phyloP scores from a whole-genome alignment of 1,140 invertebrate genomes.

The Asbolus verrucosus region DNA sequence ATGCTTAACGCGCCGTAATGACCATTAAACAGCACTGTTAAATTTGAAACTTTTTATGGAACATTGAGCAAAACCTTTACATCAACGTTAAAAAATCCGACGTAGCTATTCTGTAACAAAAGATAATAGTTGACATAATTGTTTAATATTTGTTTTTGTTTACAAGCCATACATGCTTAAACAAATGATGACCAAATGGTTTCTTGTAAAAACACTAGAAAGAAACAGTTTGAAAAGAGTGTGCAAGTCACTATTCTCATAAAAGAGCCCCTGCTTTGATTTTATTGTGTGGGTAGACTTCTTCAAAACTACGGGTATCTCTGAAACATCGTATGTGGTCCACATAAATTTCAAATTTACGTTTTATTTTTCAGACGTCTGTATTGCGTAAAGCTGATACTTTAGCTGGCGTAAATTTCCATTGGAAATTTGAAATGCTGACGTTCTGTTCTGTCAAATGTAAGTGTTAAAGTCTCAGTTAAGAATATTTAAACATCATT shows the following conservation, averaged over 20 bases:
- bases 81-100: too few species aligned
- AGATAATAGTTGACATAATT: too few species aligned
- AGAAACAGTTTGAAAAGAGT: slow-evolving; percentile 37
- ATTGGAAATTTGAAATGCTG: too few species aligned
- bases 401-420: slow-evolving; percentile 37
- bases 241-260: slow-evolving; percentile 49
- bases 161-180: neutral
- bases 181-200: slow-evolving; percentile 30
- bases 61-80: too few species aligned
- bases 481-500: too few species aligned
- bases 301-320: slow-evolving; percentile 47
- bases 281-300: slow-evolving; percentile 50
- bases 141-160: slow-evolving; percentile 25
- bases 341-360: slow-evolving; percentile 50
- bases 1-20: slow-evolving; percentile 24
- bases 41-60: slow-evolving; percentile 36
- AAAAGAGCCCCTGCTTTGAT: slow-evolving; percentile 53
- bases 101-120: too few species aligned
- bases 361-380: slow-evolving; percentile 43
- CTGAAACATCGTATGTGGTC: slow-evolving; percentile 49
- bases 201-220: slow-evolving; percentile 50
- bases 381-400: slow-evolving; percentile 45
- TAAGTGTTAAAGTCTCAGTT: too few species aligned
- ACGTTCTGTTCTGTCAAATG: too few species aligned
- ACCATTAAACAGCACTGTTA: slow-evolving; percentile 27